These are phyloP conservation scores for Patella depressa DNA, from an alignment of 2,888 invertebrate genomes.

Conservation along the genomic window DNA sequence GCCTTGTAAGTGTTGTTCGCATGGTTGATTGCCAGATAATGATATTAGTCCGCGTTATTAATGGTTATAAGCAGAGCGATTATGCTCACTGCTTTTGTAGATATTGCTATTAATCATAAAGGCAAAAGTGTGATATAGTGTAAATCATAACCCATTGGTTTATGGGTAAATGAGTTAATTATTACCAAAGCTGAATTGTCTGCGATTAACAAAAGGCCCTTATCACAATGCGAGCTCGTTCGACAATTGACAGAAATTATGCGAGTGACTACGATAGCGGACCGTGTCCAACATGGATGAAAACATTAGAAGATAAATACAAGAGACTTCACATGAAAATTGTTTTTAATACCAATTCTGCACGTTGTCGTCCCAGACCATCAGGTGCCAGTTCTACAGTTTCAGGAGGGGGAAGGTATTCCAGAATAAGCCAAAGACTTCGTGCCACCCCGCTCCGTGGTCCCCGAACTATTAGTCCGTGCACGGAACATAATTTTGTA, in stretches of 20 bases:
- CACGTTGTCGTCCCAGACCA: background rate
- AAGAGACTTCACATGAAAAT: constrained; percentile 60
- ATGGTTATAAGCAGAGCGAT: too few species aligned
- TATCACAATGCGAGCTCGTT: constrained; percentile 1
- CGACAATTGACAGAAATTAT: background rate
- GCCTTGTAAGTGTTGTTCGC: too few species aligned
- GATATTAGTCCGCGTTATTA: too few species aligned
- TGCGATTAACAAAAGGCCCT: too few species aligned
- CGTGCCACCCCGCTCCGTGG: background rate
- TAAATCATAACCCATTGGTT: background rate
- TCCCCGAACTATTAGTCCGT: background rate
- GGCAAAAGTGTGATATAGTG: background rate
- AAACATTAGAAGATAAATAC: constrained; percentile 56
- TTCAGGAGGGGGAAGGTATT: background rate
- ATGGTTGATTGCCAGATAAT: too few species aligned
- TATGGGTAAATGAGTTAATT: too few species aligned
- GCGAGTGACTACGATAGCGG: constrained; percentile 17
- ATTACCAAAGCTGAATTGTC: too few species aligned
- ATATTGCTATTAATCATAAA: too few species aligned
- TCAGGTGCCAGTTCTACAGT: background rate
- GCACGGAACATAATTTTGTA: too few species aligned
- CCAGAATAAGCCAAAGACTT: background rate
- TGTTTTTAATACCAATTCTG: constrained; percentile 26
- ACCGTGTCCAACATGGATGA: constrained; percentile 57
- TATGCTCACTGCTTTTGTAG: too few species aligned